Evolutionary conservation across 1,140 invertebrate species (phyloP), one percentile per base, ranked within the genome.

Genomic region (Diabrotica virgifera): DNA sequence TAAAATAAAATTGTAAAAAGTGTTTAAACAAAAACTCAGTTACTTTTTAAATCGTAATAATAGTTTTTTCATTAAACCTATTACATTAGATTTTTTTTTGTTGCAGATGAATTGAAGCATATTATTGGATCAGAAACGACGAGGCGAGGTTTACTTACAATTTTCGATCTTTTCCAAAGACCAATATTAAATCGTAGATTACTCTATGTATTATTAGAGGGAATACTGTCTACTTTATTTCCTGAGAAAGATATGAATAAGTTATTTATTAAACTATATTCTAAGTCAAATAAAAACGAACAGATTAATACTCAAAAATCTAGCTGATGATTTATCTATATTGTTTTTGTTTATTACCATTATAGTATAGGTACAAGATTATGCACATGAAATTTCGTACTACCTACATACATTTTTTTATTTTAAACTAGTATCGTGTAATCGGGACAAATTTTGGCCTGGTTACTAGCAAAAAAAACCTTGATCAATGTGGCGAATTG

Each of bases 51-150:
- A n/a, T n/a, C n/a, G n/a, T 24, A 24, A 24, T 24, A 24, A 24
- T 24, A 24, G 24, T 24, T 24, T 24, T 24, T 24, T 24, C 24
- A 24, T 24, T 24, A 24, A 24, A 24, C n/a, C n/a, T n/a, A n/a
- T n/a, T n/a, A n/a, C 24, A 24, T 24, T 24, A 24, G 24, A 2
- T 24, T 24, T 24, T 24, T 24, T 50, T 68, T 79, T 66, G 70
- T 87, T 76, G 74, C 84, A 85, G 94, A 97, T 82, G 94, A 98
- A 79, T 80, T 98, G 58, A 90, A 93, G 74, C 92, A 94, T 77
- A 89, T 97, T 69, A 90, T 97, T 66, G 95, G 96, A 1, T 92
- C 89, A 67, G 93, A 96, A 73, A 95, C 94, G 6, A 93, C 93
- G 6, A 81, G 92, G 36, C 85, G 88, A 62, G 95, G 95, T n/a